Conservation (phyloP, 2,888 invertebrate genomes). For the Diploptera punctata region DNA sequence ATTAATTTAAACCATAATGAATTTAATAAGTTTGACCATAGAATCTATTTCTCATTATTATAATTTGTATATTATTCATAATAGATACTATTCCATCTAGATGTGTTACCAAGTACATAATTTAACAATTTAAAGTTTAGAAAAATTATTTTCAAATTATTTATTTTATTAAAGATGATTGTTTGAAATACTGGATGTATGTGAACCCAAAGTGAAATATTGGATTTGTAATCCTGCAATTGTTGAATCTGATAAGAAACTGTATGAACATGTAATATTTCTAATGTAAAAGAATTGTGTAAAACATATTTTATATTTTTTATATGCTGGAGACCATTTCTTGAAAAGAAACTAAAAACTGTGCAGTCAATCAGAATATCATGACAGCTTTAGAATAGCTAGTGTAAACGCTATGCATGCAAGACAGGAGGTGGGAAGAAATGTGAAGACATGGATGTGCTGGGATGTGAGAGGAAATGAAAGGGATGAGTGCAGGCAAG, state of each 20-base stretch:
- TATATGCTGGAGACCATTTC: conserved; percentile 36
- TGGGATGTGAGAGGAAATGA: background rate
- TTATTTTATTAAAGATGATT: too few species aligned
- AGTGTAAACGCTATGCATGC: background rate
- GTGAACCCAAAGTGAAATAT: too few species aligned
- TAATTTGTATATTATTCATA: too few species aligned
- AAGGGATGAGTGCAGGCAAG: background rate
- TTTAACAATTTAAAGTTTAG: too few species aligned
- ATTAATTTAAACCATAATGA: too few species aligned
- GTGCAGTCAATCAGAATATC: background rate
- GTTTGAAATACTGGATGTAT: too few species aligned
- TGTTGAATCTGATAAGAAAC: background rate
- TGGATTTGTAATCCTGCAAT: background rate
- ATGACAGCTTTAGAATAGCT: background rate
- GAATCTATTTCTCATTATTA: too few species aligned
- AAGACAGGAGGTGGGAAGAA: background rate
- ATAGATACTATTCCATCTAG: too few species aligned
- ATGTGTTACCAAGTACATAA: too few species aligned
- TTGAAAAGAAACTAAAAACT: background rate
- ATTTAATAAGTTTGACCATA: too few species aligned
- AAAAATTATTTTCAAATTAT: too few species aligned
- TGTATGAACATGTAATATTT: conserved; percentile 16
- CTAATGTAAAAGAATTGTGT: conserved; percentile 19
- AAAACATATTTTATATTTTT: conserved; percentile 14
- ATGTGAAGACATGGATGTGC: conserved; percentile 12